A percentile compares a stretch with the other conserved stretches of the same genome.
Evolutionary conservation across 2,888 invertebrate species (phyloP).

Genomic region (Limnephilus rhombicus): DNA sequence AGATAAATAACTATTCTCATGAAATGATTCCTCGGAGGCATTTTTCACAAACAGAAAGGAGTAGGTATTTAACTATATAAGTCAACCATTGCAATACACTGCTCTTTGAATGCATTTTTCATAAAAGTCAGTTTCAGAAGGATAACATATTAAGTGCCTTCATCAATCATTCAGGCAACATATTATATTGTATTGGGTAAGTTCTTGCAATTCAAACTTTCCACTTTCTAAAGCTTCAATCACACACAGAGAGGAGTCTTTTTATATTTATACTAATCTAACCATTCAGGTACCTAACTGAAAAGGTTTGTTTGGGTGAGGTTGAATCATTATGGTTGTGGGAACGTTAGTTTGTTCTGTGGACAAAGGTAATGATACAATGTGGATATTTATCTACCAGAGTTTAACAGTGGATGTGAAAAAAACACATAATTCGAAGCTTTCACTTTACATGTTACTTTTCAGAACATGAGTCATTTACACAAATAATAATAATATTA

Average conservation of each 20-base stretch:
- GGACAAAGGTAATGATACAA: background rate
- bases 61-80: background rate
- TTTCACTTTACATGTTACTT: background rate
- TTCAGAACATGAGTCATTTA: background rate
- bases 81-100: background rate
- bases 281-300: background rate
- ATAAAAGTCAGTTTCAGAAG: too few species aligned
- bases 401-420: background rate
- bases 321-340: background rate
- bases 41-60: background rate
- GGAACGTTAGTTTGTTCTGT: background rate
- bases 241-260: background rate
- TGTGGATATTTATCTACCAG: background rate
- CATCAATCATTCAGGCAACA: too few species aligned
- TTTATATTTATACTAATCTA: background rate
- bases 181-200: too few species aligned
- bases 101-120: background rate
- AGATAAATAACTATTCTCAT: too few species aligned
- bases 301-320: background rate
- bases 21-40: too few species aligned
- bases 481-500: background rate
- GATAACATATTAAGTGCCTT: too few species aligned
- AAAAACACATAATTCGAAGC: background rate
- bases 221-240: background rate
- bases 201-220: background rate